These are phyloP conservation scores for Aulostomus chinensis DNA, from an alignment of 2,797 vertebrate species.

Conservation along the genomic window DNA sequence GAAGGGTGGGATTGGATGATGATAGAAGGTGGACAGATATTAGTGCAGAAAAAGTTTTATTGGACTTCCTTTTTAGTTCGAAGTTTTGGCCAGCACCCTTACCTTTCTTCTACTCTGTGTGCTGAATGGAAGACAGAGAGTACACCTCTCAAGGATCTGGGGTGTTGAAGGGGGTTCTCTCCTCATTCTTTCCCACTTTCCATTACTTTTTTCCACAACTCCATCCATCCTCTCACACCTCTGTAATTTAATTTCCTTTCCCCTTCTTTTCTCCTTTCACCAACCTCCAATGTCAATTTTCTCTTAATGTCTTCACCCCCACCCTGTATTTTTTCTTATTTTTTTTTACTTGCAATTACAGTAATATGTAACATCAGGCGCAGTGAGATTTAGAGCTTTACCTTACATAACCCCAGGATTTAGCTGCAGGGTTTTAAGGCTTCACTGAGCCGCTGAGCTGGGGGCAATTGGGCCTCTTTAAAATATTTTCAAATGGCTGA, in stretches of 20 bases:
- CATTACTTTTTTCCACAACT: slow-evolving; percentile 41
- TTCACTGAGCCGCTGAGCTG: slow-evolving; percentile 76
- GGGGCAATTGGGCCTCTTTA: slow-evolving; percentile 76
- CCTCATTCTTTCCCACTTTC: slow-evolving; percentile 42
- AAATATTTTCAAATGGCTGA: slow-evolving; percentile 77
- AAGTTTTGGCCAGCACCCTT: slow-evolving; percentile 14
- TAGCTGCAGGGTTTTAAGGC: slow-evolving; percentile 79
- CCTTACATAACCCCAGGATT: slow-evolving; percentile 84
- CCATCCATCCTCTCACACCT: slow-evolving; percentile 64
- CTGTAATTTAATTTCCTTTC: slow-evolving; percentile 51
- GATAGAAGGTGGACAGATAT: slow-evolving; percentile 52
- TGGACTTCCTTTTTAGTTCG: slow-evolving; percentile 52
- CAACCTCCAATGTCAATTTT: slow-evolving; percentile 34
- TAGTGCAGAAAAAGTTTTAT: slow-evolving; percentile 48
- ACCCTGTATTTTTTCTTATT: slow-evolving; percentile 18
- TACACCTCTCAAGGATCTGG: slow-evolving; percentile 26
- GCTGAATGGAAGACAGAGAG: slow-evolving; percentile 17
- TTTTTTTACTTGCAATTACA: slow-evolving; percentile 80
- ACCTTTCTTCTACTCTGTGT: slow-evolving; percentile 14
- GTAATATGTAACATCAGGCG: slow-evolving; percentile 85
- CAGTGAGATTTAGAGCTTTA: slow-evolving; percentile 82
- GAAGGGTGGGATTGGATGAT: slow-evolving; percentile 21
- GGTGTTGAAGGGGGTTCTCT: slow-evolving; percentile 38
- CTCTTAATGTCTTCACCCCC: slow-evolving; percentile 49
- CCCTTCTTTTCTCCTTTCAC: slow-evolving; percentile 30